Conservation (phyloP, 1,140 invertebrate genomes). For the Drosophila sulfurigaster region DNA sequence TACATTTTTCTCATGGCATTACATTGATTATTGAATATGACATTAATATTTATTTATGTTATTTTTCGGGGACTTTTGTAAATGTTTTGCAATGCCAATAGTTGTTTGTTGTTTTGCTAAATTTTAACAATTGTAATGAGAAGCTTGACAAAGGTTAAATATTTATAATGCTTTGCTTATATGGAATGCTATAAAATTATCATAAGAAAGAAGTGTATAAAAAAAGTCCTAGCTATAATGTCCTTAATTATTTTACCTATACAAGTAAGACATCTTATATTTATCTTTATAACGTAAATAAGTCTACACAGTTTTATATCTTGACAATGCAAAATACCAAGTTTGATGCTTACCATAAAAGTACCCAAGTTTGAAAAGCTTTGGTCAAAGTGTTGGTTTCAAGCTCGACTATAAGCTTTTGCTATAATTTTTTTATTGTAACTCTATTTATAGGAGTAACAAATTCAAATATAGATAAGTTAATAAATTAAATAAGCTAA, state of each 20-base stretch:
- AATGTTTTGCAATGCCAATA: background rate
- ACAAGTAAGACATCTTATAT: background rate
- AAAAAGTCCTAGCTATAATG: background rate
- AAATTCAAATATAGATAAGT: too few relatives aligned
- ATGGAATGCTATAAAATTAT: too few relatives aligned
- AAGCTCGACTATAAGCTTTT: slow-evolving; percentile 7
- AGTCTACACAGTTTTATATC: background rate
- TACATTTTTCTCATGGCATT: background rate
- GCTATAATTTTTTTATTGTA: background rate
- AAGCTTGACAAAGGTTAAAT: too few relatives aligned
- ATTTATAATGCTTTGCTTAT: too few relatives aligned
- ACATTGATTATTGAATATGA: background rate
- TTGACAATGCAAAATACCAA: slow-evolving; percentile 9
- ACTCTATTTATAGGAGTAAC: too few relatives aligned
- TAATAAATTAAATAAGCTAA: too few relatives aligned
- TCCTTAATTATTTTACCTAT: background rate
- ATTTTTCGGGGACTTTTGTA: too few relatives aligned
- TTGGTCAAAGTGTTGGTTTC: slow-evolving; percentile 11
- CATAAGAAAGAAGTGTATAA: too few relatives aligned
- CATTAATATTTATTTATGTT: background rate
- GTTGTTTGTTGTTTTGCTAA: background rate
- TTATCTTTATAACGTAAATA: background rate
- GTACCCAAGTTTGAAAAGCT: background rate
- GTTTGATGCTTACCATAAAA: slow-evolving; percentile 19
- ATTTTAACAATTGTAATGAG: too few relatives aligned